Conservation (phyloP, 2,888 invertebrate genomes). For the Hypselothyrea guttata region DNA sequence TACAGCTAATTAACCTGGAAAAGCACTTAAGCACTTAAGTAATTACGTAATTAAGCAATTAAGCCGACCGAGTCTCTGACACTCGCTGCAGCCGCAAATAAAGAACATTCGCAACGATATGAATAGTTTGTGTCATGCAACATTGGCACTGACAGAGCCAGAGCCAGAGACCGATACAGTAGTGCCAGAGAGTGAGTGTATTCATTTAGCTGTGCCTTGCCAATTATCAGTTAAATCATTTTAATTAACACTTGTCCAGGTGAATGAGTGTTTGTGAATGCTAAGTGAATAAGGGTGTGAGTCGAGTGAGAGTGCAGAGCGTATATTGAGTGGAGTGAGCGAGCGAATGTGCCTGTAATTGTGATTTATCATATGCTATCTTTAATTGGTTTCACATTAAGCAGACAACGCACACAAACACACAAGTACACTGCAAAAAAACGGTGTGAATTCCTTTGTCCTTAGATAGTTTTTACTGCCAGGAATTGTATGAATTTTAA, state of each 20-base stretch:
- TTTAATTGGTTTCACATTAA: constrained; percentile 51
- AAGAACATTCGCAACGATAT: constrained; percentile 24
- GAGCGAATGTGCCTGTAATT: constrained; percentile 33
- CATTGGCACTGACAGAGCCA: too few species aligned
- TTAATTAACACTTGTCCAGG: constrained; percentile 73
- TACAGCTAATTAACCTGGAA: constrained; percentile 72
- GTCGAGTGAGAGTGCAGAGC: constrained; percentile 10
- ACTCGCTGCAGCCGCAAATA: constrained; percentile 17
- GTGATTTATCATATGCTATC: constrained; percentile 67
- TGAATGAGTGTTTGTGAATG: constrained; percentile 14
- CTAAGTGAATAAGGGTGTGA: not conserved
- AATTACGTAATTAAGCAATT: constrained; percentile 44
- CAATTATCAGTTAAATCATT: constrained; percentile 75
- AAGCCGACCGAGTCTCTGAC: not conserved
- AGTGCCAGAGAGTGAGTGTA: too few species aligned
- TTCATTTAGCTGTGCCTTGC: constrained; percentile 40
- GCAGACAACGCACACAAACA: constrained; percentile 20
- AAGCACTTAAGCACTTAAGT: constrained; percentile 75
- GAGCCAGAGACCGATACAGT: too few species aligned
- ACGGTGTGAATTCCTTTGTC: not conserved
- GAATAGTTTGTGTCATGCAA: constrained; percentile 40
- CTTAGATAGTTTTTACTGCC: too few species aligned
- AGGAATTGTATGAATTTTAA: too few species aligned
- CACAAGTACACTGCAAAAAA: constrained; percentile 6
- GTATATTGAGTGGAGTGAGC: constrained; percentile 10